Percentiles rank a stretch among this genome's conserved stretches.
Conservation (phyloP, 1,140 invertebrate genomes). For the Microplitis mediator region DNA sequence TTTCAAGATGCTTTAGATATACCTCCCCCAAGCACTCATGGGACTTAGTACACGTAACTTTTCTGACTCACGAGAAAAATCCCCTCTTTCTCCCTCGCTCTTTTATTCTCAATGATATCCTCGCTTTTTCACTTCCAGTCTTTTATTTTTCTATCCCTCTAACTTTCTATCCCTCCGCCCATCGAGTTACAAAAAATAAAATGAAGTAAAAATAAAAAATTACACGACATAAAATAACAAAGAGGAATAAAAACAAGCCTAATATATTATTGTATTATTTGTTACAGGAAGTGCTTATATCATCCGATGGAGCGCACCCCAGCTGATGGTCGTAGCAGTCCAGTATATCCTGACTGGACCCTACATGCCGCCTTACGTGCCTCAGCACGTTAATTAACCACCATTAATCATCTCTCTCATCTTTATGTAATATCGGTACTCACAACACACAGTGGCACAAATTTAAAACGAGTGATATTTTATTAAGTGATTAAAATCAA, state of each 20-base stretch:
- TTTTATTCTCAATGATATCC: background rate
- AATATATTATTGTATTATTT: constrained; percentile 24
- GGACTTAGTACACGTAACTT: constrained; percentile 14
- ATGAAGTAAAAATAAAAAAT: constrained; percentile 2
- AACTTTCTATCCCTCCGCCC: constrained; percentile 9
- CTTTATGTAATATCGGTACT: background rate
- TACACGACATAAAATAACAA: constrained; percentile 23
- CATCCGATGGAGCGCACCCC: constrained; percentile 61
- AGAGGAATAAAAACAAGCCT: constrained; percentile 29
- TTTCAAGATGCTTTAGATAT: constrained; percentile 2
- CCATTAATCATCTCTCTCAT: background rate
- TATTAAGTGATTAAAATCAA: too few species aligned
- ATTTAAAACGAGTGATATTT: background rate
- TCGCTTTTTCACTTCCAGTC: background rate
- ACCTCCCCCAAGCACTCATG: background rate
- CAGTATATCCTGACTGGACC: constrained; percentile 61
- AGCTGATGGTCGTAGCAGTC: constrained; percentile 59
- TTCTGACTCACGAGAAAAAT: constrained; percentile 10
- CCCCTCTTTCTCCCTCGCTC: background rate
- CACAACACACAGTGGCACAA: background rate
- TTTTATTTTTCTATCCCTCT: background rate
- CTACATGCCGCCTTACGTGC: constrained; percentile 58
- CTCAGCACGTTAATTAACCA: constrained; percentile 54
- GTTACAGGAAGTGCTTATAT: constrained; percentile 61
- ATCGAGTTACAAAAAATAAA: constrained; percentile 3